Evolutionary conservation across 2,797 vertebrate species (phyloP), one percentile per base, ranked within the genome.

Genomic region (Leptoclinus maculatus): DNA sequence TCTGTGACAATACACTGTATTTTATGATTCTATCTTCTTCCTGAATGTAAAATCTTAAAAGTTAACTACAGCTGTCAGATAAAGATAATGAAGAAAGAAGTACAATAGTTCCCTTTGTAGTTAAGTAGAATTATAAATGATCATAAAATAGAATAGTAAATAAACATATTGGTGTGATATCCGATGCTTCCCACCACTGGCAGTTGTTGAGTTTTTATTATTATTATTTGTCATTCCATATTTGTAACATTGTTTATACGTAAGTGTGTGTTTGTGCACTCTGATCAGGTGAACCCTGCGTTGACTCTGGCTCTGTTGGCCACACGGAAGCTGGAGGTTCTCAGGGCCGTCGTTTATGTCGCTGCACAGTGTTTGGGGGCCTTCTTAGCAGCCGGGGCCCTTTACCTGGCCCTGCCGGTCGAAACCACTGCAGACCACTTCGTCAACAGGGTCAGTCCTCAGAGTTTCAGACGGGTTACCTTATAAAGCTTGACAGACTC

Each of bases 311-410:
- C 95, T 5, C 88, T 97, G 69, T 80, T 97, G 87, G 96, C 94
- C 83, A 95, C 95, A 19, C 94, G 94, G 78, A 94, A 88, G 72
- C 82, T 96, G 74, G 95, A 96, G 1, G 76, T 88, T 12, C 89
- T 96, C 70, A 92, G 87, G 5, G 94, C 91, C 1, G 27, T 92
- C 0, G 70, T 88, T 57, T 95, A 90, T 36, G 62, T 97, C 7
- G 58, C 93, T 65, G 96, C 95, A 4, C 97, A 97, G 87, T 96
- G 96, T 86, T n/a, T 95, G 67, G 96, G 96, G 27, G 95, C 96
- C 39, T 88, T 82, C 38, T 79, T 97, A 74, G 95, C 94, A 49
- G 86, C 94, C 0, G 89, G 93, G 0, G 78, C 94, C 29, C 94
- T 96, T 74, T 96, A 93, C 83, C 39, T 96, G 32, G 91, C 80